Evolutionary conservation across 2,797 vertebrate genomes (phyloP), one percentile per base, ranked within the genome.

Genomic region (Pseudochromis fuscus): DNA sequence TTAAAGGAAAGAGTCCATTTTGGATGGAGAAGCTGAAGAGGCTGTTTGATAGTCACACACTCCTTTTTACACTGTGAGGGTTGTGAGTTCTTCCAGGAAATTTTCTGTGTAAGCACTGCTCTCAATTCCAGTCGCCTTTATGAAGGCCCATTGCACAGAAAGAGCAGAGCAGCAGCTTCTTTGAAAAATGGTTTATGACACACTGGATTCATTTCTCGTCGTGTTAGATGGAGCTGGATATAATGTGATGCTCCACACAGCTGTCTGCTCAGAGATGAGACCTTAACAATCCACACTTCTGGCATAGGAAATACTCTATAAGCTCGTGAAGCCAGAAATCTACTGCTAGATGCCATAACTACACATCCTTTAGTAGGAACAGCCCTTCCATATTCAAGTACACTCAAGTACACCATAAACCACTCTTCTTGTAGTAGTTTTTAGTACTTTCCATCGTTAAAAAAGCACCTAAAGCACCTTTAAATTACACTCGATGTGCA

Each of bases 71-170:
- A 82, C 77, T 88, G 67, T 76, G 52, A 86, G 44, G 56, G 57
- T 65, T 78, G 40, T 45, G 61, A 86, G 60, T 65, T 73, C 50
- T 75, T 82, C 70, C 81, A 68, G 68, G 83, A 86, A 59, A 77
- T 77, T 80, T n/a, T 76, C 65, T 68, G 52, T 76, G 62, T 61
- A 73, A 82, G 75, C 72, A 63, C 69, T 56, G 71, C 80, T 82
- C 71, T 83, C 78, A 86, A 71, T 90, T 82, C 83, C 84, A 76
- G 64, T 35, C 33, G 23, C 31, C 63, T 87, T 82, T 82, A 77
- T 80, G 62, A 68, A 82, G 66, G 57, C 56, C 5, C 42, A 30
- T 66, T 81, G 74, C 73, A 66, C 64, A 78, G 72, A 86, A 53
- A 50, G 44, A 79, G 77, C 30, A 58, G 1, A 49, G 77, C 77